Percentiles rank a stretch among this genome's conserved stretches.
Evolutionary conservation across 2,797 vertebrate genomes (phyloP).

Genomic region (Schizopygopsis malacanthus): DNA sequence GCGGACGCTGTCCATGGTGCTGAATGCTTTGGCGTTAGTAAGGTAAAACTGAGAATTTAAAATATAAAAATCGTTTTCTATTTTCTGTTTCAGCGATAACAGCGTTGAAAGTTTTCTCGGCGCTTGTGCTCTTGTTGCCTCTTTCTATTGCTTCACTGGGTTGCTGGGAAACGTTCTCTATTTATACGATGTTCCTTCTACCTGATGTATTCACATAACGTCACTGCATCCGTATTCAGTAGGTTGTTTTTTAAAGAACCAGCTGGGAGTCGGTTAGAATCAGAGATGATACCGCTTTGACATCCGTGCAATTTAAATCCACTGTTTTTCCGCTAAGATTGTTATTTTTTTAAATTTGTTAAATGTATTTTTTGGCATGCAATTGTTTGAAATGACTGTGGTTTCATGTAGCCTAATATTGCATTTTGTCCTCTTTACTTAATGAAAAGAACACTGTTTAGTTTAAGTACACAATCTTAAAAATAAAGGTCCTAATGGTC

Average conservation of each 20-base stretch:
- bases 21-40: not conserved
- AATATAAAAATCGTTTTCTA: not conserved
- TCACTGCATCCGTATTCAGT: constrained; percentile 53
- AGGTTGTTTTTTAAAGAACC: constrained; percentile 43
- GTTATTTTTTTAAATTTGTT: no score
- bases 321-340: no score
- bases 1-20: constrained; percentile 75
- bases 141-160: constrained; percentile 47
- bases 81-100: not conserved
- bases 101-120: not conserved
- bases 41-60: not conserved
- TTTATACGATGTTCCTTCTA: constrained; percentile 62
- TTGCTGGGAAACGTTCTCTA: constrained; percentile 63
- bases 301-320: not conserved
- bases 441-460: no score
- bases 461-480: no score
- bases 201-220: constrained; percentile 57
- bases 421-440: no score
- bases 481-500: no score
- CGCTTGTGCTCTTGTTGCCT: not conserved
- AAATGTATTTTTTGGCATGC: not conserved
- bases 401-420: not conserved
- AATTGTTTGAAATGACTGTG: not conserved
- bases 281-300: constrained; percentile 37
- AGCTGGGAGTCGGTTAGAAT: constrained; percentile 47